Conservation (phyloP, 2,888 invertebrate genomes). For the Erebia epiphron region DNA sequence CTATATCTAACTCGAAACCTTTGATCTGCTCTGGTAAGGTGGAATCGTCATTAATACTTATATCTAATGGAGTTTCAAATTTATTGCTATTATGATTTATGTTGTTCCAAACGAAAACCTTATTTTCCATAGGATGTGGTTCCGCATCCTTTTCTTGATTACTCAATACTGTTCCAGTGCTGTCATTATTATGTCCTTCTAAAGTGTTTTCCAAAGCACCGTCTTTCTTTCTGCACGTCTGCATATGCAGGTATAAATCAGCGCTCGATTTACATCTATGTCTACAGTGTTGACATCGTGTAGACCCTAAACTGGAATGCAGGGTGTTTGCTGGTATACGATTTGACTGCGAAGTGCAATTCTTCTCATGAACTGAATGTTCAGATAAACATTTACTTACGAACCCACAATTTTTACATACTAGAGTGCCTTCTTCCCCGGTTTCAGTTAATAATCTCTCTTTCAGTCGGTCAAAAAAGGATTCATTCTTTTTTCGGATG, state of each 20-base stretch:
- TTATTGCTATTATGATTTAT: conserved; percentile 74
- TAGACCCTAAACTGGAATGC: conserved; percentile 84
- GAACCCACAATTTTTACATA: conserved; percentile 88
- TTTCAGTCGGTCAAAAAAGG: conserved; percentile 92
- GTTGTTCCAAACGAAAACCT: conserved; percentile 92
- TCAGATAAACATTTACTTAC: conserved; percentile 92
- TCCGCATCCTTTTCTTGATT: conserved; percentile 68
- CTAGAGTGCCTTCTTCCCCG: conserved; percentile 85
- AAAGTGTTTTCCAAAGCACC: conserved; percentile 52
- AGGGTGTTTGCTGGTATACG: conserved; percentile 63
- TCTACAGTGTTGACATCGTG: conserved; percentile 93
- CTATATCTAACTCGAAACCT: conserved; percentile 64
- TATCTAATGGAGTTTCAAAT: conserved; percentile 70
- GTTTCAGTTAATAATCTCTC: conserved; percentile 87
- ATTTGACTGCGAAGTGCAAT: conserved; percentile 81
- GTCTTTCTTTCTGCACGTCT: conserved; percentile 85
- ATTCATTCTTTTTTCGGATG: conserved; percentile 85
- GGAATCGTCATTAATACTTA: conserved; percentile 74
- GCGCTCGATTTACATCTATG: conserved; percentile 93
- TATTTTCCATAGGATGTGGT: conserved; percentile 91
- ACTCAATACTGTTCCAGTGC: conserved; percentile 57
- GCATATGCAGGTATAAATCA: conserved; percentile 89
- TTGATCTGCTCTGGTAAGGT: conserved; percentile 66
- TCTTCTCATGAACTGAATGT: conserved; percentile 90
- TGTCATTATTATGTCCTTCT: conserved; percentile 61